These are phyloP conservation scores for Colaptes auratus DNA, from an alignment of 2,113 vertebrate genomes.

Conservation along the genomic window DNA sequence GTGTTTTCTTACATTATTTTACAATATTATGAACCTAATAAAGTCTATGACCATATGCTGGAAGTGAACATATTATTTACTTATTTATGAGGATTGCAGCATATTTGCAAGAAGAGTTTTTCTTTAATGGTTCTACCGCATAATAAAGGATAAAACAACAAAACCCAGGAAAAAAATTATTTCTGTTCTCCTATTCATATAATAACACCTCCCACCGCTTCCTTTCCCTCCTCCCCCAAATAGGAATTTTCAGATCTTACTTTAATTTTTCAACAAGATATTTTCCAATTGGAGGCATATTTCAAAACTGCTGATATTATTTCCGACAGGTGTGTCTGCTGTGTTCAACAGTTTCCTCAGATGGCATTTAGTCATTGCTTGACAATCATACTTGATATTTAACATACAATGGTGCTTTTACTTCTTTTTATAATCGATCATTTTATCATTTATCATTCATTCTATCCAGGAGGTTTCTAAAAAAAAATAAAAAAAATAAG, in stretches of 20 bases:
- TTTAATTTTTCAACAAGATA: neutral
- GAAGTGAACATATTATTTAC: neutral
- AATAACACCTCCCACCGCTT: neutral
- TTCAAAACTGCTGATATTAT: neutral
- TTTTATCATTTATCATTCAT: neutral
- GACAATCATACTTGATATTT: neutral
- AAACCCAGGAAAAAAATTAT: neutral
- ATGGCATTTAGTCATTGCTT: neutral
- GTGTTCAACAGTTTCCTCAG: neutral
- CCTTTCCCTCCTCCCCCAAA: neutral
- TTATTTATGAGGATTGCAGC: neutral
- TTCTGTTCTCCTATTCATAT: neutral
- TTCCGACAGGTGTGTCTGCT: neutral
- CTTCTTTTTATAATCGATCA: neutral
- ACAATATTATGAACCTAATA: neutral
- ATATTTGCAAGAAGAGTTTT: neutral
- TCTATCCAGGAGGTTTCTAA: neutral
- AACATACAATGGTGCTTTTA: neutral
- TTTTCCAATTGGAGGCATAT: neutral
- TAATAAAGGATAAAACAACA: neutral
- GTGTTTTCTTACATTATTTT: neutral
- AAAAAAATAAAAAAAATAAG: neutral
- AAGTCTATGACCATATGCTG: neutral
- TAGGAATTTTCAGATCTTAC: neutral
- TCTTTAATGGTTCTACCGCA: neutral